Conservation (phyloP, 1,140 invertebrate genomes). For the Drosophila kohkoa region DNA sequence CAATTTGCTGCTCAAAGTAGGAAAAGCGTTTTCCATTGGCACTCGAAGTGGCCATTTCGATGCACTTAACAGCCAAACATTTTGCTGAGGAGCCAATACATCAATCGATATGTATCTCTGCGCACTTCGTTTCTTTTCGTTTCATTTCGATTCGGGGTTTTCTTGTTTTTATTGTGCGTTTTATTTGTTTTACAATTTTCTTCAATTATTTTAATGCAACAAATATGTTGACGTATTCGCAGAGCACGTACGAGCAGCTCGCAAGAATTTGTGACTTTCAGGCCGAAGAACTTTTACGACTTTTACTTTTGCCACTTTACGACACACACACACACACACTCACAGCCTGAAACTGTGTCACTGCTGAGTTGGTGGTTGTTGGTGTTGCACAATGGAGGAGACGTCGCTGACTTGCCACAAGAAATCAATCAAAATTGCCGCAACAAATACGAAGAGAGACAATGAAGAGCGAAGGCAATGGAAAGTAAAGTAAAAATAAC, state of each 20-base stretch:
- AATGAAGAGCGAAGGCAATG: not conserved
- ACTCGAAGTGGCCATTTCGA: slow-evolving; percentile 34
- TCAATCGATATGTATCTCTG: slow-evolving; percentile 46
- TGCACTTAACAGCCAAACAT: slow-evolving; percentile 30
- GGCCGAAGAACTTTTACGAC: slow-evolving; percentile 66
- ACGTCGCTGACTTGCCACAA: slow-evolving; percentile 76
- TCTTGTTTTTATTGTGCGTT: slow-evolving; percentile 28
- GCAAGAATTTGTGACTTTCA: slow-evolving; percentile 55
- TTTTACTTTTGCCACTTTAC: slow-evolving; percentile 74
- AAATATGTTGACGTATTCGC: slow-evolving; percentile 69
- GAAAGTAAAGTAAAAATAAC: slow-evolving; percentile 47
- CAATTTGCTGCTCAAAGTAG: slow-evolving; percentile 35
- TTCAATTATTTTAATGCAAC: slow-evolving; percentile 82
- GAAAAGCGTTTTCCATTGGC: slow-evolving; percentile 31
- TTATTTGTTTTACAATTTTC: slow-evolving; percentile 76
- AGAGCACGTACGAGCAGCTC: slow-evolving; percentile 41
- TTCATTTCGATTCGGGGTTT: slow-evolving; percentile 5
- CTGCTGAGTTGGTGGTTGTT: slow-evolving; percentile 26
- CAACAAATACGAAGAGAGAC: slow-evolving; percentile 49
- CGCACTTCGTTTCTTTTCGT: not conserved
- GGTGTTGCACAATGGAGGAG: slow-evolving; percentile 32
- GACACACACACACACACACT: slow-evolving; percentile 31
- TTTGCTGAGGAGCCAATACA: slow-evolving; percentile 29
- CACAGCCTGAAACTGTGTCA: slow-evolving; percentile 56
- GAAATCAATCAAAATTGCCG: slow-evolving; percentile 79